Base-by-base conservation (phyloP, 2,797 vertebrate genomes). In the Limosa lapponica region DNA sequence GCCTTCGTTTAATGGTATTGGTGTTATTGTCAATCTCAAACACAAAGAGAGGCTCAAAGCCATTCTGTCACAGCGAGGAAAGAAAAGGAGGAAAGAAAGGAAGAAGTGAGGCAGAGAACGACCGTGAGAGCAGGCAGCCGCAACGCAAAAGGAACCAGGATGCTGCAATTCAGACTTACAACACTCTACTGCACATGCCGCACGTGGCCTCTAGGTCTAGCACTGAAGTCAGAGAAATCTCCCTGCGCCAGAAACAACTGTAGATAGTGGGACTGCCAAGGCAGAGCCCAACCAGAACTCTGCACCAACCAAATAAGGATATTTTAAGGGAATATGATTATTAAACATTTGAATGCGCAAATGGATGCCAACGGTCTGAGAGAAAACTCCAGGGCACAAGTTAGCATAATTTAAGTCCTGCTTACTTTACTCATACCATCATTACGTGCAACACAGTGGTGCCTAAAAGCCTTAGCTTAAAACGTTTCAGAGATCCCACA, bases 11-110 rank as follows among this genome's bases (percentile, higher is more conserved):
- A 98, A 98, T 98, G 89, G 98, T 98, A 97, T 98, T 98, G 95
- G 98, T 98, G 96, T 98, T 98, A 97, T 24, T 98, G 98, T 98
- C 98, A 97, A 97, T 95, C 96, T 98, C 98, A 98, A 98, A 98
- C 87, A 98, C 97, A 97, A 98, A 97, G 93, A 98, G 93, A 93
- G 97, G 97, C 96, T 98, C 97, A 97, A 98, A 98, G 90, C 97
- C 98, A 97, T 98, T 98, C 98, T 98, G 97, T 96, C 96, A 97
- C 82, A 96, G 96, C 65, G 90, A 71, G 95, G 62, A 95, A 97
- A 92, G 89, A 95, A 52, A 81, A 85, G 83, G 81, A 92, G 69
- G 85, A 62, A 94, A 97, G 86, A 97, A 89, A 94, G 88, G 80
- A 95, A 87, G 91, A 89, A 95, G 81, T 93, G 72, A 97, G 85